Evolutionary conservation across 2,797 vertebrate genomes (phyloP).

Genomic region (Balearica regulorum): DNA sequence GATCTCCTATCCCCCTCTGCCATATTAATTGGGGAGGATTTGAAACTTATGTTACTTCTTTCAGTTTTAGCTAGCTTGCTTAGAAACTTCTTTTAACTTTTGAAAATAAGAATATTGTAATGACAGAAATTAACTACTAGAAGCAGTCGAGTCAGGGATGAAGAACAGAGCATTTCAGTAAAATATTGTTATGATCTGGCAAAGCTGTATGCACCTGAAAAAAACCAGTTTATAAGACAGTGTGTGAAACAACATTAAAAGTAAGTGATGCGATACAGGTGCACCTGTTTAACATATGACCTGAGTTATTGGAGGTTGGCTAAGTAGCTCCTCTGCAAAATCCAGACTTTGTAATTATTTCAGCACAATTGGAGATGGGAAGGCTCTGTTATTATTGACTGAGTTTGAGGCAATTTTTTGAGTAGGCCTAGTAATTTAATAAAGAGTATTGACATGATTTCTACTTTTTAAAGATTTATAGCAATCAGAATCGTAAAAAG

Average conservation of each 20-base stretch:
- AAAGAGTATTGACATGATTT: background rate
- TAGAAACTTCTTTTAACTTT: background rate
- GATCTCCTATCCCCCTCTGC: background rate
- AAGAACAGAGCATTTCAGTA: background rate
- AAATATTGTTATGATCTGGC: background rate
- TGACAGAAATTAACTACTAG: background rate
- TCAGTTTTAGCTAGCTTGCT: background rate
- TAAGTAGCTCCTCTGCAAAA: background rate
- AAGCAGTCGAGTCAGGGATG: background rate
- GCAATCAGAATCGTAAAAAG: background rate
- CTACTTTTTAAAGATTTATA: background rate
- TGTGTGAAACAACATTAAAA: background rate
- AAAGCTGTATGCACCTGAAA: background rate
- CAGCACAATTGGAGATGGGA: background rate
- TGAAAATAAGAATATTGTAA: background rate
- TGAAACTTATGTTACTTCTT: background rate
- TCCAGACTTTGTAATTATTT: background rate
- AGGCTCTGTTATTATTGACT: background rate
- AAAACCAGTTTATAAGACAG: background rate
- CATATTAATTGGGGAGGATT: background rate
- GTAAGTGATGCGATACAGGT: background rate
- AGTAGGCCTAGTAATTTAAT: background rate
- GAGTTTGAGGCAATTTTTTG: background rate
- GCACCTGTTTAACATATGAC: background rate
- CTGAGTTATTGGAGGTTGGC: background rate